phyloP scores from a whole-genome alignment of 2,888 invertebrate genomes.

The Neoitamus cyanurus region DNA sequence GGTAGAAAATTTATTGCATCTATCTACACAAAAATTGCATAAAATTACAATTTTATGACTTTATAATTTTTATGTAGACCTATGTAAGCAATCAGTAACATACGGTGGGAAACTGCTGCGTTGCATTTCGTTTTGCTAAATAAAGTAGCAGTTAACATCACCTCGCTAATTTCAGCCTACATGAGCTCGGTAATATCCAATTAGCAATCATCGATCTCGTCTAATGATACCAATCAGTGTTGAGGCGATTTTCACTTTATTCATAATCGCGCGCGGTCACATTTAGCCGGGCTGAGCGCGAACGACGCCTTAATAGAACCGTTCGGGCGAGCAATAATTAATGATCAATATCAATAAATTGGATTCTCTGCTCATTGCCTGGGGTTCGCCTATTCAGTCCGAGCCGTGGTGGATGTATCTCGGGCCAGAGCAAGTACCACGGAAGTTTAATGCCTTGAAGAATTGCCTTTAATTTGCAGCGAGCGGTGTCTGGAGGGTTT shows the following conservation, averaged over 20 bases:
- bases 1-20: too few relatives aligned
- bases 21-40: too few relatives aligned
- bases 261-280: conserved; percentile 18
- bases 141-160: background rate
- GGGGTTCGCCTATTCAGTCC: background rate
- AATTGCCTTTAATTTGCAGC: background rate
- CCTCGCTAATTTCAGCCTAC: background rate
- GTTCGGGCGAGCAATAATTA: conserved; percentile 10
- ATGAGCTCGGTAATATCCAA: background rate
- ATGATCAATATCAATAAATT: conserved; percentile 42
- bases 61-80: background rate
- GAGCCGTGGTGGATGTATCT: background rate
- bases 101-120: background rate
- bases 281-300: background rate
- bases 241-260: conserved; percentile 23
- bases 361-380: conserved; percentile 14
- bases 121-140: background rate
- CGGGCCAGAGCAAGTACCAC: background rate
- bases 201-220: conserved; percentile 24
- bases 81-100: background rate
- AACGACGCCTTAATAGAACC: conserved; percentile 37
- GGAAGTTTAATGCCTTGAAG: background rate
- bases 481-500: background rate
- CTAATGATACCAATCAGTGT: conserved; percentile 20
- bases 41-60: too few relatives aligned